phyloP scores from a whole-genome alignment of 2,888 invertebrate genomes.

The Chrysotoxum bicinctum region DNA sequence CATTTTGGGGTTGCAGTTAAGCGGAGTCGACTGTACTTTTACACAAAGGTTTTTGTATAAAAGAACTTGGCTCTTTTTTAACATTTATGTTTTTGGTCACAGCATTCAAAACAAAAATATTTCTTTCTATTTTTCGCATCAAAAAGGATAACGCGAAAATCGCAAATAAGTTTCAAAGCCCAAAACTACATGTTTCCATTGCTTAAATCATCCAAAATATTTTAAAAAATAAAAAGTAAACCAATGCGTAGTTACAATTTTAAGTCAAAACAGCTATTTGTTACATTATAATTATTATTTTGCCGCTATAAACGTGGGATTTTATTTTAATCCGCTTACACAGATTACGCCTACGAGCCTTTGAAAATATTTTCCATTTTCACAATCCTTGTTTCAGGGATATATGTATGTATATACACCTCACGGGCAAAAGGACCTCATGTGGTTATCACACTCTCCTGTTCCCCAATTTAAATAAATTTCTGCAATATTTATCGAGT shows the following conservation, averaged over 20 bases:
- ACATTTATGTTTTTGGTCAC: too few species aligned
- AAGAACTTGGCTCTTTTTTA: too few species aligned
- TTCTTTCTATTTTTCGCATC: too few species aligned
- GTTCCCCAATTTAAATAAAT: neutral
- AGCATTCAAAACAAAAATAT: too few species aligned
- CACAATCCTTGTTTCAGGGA: neutral
- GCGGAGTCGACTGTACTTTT: too few species aligned
- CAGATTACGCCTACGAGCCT: constrained; percentile 36
- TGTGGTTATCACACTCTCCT: neutral
- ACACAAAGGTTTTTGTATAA: too few species aligned
- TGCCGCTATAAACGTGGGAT: constrained; percentile 8
- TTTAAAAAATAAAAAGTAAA: neutral
- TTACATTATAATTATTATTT: neutral
- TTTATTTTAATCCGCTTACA: constrained; percentile 52
- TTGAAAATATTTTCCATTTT: constrained; percentile 7
- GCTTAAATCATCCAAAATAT: too few species aligned
- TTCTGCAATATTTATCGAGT: constrained; percentile 23
- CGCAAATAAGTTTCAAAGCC: too few species aligned
- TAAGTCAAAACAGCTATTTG: neutral
- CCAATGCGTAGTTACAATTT: neutral
- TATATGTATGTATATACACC: neutral
- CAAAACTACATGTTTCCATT: too few species aligned
- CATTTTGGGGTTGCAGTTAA: too few species aligned
- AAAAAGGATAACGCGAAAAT: too few species aligned
- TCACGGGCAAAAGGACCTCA: neutral